Conservation (phyloP, 2,888 invertebrate genomes). For the Scaptomyza cyrtandrae region DNA sequence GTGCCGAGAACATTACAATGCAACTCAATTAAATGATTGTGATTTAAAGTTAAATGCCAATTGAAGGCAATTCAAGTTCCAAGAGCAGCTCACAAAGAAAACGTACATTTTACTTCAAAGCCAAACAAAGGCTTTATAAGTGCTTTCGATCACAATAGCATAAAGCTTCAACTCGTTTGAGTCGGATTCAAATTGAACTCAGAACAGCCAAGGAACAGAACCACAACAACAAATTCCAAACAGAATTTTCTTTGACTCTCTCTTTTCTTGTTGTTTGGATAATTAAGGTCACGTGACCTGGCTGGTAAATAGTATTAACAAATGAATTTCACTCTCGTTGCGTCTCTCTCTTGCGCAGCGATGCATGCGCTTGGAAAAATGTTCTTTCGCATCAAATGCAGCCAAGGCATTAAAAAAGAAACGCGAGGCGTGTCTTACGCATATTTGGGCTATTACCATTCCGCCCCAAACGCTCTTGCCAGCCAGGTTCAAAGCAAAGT, state of each 20-base stretch:
- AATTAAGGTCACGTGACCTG: constrained; percentile 75
- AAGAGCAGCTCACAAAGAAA: constrained; percentile 8
- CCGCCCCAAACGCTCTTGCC: constrained; percentile 13
- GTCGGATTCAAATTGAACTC: constrained; percentile 22
- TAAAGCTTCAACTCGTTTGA: constrained; percentile 6
- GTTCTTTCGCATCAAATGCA: constrained; percentile 65
- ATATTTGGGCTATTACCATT: constrained; percentile 67
- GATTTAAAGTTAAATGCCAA: constrained; percentile 57
- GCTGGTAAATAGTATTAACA: too few species aligned
- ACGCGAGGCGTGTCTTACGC: constrained; percentile 62
- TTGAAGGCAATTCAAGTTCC: constrained; percentile 51
- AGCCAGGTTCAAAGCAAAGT: constrained; percentile 63
- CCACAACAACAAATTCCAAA: constrained; percentile 17
- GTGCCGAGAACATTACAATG: constrained; percentile 45
- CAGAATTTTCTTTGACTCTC: constrained; percentile 10
- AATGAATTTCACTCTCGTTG: constrained; percentile 11
- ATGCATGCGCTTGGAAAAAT: constrained; percentile 65
- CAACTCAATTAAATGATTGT: constrained; percentile 67
- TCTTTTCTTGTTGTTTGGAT: constrained; percentile 24
- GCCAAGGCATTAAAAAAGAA: constrained; percentile 42
- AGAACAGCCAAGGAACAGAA: constrained; percentile 14
- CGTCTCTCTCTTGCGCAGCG: constrained; percentile 58
- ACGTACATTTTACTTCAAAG: constrained; percentile 6
- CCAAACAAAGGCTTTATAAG: constrained; percentile 16
- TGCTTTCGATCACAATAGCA: constrained; percentile 13